These are phyloP conservation scores for Piaya cayana DNA, from an alignment of 2,113 vertebrate genomes.

Conservation along the genomic window DNA sequence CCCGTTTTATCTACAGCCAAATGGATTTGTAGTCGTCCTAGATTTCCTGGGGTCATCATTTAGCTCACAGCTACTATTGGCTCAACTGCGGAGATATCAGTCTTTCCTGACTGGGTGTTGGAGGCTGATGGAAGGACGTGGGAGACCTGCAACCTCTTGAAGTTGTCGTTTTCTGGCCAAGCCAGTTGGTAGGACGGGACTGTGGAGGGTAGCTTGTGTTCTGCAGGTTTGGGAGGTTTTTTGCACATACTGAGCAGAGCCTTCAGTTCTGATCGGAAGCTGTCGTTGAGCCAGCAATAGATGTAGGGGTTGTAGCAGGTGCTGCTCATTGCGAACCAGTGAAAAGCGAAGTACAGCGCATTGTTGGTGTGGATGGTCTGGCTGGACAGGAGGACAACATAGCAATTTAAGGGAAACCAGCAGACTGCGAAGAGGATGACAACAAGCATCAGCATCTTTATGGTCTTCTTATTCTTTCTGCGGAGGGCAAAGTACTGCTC, in stretches of 20 bases:
- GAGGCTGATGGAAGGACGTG: slow-evolving; percentile 70
- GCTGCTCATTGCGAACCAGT: slow-evolving; percentile 96
- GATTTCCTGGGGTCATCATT: background rate
- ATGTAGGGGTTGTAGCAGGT: slow-evolving; percentile 98
- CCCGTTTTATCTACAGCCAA: background rate
- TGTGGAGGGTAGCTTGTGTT: slow-evolving; percentile 46
- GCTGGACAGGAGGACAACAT: slow-evolving; percentile 90
- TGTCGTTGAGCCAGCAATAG: slow-evolving; percentile 95
- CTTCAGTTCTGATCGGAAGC: slow-evolving; percentile 87
- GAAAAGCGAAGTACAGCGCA: slow-evolving; percentile 89
- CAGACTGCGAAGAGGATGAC: slow-evolving; percentile 90
- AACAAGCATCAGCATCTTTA: slow-evolving; percentile 93
- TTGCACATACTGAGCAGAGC: slow-evolving; percentile 83
- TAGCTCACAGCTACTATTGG: slow-evolving; percentile 81
- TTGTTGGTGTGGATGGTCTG: slow-evolving; percentile 88
- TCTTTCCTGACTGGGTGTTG: slow-evolving; percentile 78
- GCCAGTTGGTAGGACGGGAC: slow-evolving; percentile 75
- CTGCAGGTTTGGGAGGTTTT: slow-evolving; percentile 37
- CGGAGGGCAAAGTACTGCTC: slow-evolving; percentile 87
- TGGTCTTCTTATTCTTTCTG: slow-evolving; percentile 85
- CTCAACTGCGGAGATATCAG: slow-evolving; percentile 84
- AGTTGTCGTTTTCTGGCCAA: slow-evolving; percentile 60
- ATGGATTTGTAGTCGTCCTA: background rate
- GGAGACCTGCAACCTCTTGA: slow-evolving; percentile 64
- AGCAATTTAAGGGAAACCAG: slow-evolving; percentile 97